phyloP scores from a whole-genome alignment of 2,888 invertebrate species.

The Antitype chi region DNA sequence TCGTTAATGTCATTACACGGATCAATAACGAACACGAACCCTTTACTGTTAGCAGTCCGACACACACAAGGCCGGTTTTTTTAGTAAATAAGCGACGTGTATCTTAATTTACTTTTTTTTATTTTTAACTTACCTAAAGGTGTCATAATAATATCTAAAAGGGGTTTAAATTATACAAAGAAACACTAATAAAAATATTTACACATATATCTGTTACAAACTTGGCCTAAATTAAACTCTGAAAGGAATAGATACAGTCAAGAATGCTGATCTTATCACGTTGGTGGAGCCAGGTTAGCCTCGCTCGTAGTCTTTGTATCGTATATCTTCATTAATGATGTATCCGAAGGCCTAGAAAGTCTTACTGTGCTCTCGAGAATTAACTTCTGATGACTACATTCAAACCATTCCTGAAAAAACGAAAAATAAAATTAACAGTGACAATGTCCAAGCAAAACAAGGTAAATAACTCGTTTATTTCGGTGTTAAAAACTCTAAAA shows the following conservation, averaged over 20 bases:
- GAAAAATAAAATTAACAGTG: not conserved
- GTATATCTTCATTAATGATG: conserved; percentile 34
- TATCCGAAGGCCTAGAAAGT: conserved; percentile 15
- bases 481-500: not conserved
- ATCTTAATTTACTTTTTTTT: not conserved
- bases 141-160: not conserved
- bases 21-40: no score
- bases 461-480: not conserved
- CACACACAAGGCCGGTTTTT: no score
- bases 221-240: conserved; percentile 50
- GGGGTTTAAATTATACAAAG: conserved; percentile 4
- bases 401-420: conserved; percentile 58
- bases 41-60: no score
- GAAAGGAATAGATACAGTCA: conserved; percentile 42
- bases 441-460: not conserved
- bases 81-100: no score
- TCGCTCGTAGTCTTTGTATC: conserved; percentile 20
- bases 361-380: not conserved
- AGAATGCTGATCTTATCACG: conserved; percentile 4
- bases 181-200: conserved; percentile 22
- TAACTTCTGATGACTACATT: conserved; percentile 49
- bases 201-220: conserved; percentile 47
- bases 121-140: not conserved
- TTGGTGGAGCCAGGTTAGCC: not conserved
- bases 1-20: no score